Evolutionary conservation across 2,113 vertebrate species (phyloP).

Genomic region (Thunnus thynnus): DNA sequence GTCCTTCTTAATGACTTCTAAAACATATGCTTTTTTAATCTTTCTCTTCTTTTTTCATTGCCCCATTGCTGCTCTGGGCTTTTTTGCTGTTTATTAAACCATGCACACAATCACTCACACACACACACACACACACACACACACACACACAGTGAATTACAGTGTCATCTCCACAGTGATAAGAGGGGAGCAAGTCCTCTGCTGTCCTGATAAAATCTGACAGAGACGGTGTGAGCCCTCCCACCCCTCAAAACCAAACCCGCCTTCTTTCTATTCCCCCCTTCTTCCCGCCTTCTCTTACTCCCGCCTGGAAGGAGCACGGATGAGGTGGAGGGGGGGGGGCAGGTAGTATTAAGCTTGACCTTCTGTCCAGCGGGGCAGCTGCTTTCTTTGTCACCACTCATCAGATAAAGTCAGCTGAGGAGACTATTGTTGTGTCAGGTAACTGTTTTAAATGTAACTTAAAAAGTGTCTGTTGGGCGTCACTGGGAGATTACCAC

Average conservation of each 20-base stretch:
- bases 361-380: conserved; percentile 71
- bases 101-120: conserved; percentile 23
- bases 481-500: conserved; percentile 92
- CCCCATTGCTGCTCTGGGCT: conserved; percentile 63
- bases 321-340: neutral
- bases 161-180: conserved; percentile 70
- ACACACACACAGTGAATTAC: conserved; percentile 58
- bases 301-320: conserved; percentile 30
- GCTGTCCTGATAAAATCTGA: conserved; percentile 72
- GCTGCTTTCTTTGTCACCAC: conserved; percentile 86
- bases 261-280: neutral
- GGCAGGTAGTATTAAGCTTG: conserved; percentile 64
- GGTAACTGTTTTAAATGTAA: conserved; percentile 85
- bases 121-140: conserved; percentile 44
- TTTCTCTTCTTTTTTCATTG: conserved; percentile 66
- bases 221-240: conserved; percentile 13
- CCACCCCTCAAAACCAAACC: neutral
- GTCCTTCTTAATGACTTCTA: conserved; percentile 83
- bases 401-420: conserved; percentile 78
- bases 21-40: conserved; percentile 80
- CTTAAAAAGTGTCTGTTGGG: conserved; percentile 85
- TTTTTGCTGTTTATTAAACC: conserved; percentile 70
- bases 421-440: conserved; percentile 75
- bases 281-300: neutral
- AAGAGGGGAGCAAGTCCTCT: conserved; percentile 57